Percentiles rank a stretch among this genome's conserved stretches.
Evolutionary conservation across 2,113 vertebrate species (phyloP).

Genomic region (chimpanzee (Pan troglodytes)): DNA sequence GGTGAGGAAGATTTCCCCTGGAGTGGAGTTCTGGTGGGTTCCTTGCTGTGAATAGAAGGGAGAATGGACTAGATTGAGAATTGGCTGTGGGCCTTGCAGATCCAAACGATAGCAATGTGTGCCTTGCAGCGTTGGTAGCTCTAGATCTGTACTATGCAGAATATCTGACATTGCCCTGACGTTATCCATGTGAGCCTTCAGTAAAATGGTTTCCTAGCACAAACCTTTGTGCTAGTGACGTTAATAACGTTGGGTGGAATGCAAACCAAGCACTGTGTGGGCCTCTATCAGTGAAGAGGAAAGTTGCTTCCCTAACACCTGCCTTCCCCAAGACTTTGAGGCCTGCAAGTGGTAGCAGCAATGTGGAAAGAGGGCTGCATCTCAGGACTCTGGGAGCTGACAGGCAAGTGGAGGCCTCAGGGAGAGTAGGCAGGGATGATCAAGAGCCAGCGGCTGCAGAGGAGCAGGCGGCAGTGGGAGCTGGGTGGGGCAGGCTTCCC

Average conservation of each 20-base stretch:
- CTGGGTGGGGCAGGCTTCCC: background rate
- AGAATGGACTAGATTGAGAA: background rate
- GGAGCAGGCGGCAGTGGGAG: background rate
- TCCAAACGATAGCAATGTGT: rapidly evolving
- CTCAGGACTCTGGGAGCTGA: background rate
- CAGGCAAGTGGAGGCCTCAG: background rate
- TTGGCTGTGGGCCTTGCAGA: background rate
- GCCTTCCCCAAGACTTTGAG: background rate
- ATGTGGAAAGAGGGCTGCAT: background rate
- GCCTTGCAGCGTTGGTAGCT: background rate
- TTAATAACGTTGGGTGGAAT: background rate
- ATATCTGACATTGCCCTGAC: background rate
- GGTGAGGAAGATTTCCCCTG: background rate
- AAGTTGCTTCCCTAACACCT: background rate
- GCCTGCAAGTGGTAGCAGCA: background rate
- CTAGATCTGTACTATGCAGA: background rate
- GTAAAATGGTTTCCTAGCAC: background rate
- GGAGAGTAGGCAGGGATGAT: background rate
- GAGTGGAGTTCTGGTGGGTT: background rate
- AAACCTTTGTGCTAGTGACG: background rate
- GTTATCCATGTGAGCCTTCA: background rate
- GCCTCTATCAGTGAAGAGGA: background rate
- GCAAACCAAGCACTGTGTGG: rapidly evolving
- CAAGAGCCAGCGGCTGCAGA: too few species aligned
- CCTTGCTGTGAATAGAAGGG: background rate